These are phyloP conservation scores for Xestia rhomboidea DNA, from an alignment of 2,888 invertebrate species.

Conservation along the genomic window DNA sequence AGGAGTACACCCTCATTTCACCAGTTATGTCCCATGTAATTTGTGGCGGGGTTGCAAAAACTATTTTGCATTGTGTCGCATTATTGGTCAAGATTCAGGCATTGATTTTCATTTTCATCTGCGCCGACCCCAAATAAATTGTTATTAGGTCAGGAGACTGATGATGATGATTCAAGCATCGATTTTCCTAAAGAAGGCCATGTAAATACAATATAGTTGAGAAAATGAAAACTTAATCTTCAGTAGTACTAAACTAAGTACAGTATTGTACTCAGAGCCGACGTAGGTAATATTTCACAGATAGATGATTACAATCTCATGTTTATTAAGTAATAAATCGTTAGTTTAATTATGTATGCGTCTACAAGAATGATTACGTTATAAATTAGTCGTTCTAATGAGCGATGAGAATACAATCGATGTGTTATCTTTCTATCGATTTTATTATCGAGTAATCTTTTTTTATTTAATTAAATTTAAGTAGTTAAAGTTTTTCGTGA, in stretches of 20 bases:
- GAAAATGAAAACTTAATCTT: slow-evolving; percentile 1
- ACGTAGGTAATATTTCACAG: slow-evolving; percentile 61
- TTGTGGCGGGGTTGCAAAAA: too few relatives aligned
- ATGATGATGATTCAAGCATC: neutral
- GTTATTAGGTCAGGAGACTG: too few relatives aligned
- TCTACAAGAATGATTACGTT: slow-evolving; percentile 59
- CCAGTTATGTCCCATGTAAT: too few relatives aligned
- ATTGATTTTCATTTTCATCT: neutral
- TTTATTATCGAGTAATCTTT: slow-evolving; percentile 19
- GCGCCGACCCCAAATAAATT: too few relatives aligned
- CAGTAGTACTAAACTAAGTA: slow-evolving; percentile 2
- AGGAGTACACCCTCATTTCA: too few relatives aligned
- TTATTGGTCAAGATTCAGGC: neutral
- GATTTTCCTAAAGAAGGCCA: neutral
- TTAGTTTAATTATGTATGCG: slow-evolving; percentile 62
- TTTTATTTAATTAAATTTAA: slow-evolving; percentile 26
- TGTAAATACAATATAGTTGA: neutral
- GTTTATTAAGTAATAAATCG: slow-evolving; percentile 66
- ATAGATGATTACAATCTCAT: slow-evolving; percentile 63
- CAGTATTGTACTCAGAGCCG: slow-evolving; percentile 25
- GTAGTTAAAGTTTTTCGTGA: slow-evolving; percentile 6
- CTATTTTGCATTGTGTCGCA: neutral
- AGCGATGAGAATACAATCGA: slow-evolving; percentile 53
- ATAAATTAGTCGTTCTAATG: slow-evolving; percentile 60
- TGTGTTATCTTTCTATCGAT: slow-evolving; percentile 39